phyloP scores from a whole-genome alignment of 2,888 invertebrate species.

The Drosophila hamatofila region DNA sequence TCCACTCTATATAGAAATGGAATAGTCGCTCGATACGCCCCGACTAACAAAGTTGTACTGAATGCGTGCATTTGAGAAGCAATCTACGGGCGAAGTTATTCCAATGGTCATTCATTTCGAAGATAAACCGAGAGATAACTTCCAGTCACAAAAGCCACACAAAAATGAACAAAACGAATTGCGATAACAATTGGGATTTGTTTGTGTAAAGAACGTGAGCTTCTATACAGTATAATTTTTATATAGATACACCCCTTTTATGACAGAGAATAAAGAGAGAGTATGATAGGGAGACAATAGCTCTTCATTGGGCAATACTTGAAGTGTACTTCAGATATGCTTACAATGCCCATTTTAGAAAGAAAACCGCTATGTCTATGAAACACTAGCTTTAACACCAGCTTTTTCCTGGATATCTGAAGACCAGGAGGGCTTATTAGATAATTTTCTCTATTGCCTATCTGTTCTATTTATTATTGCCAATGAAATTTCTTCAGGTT shows the following conservation, averaged over 20 bases:
- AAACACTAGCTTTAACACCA: no score
- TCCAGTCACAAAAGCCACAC: constrained; percentile 41
- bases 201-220: constrained; percentile 13
- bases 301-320: constrained; percentile 4
- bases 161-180: constrained; percentile 39
- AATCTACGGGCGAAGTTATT: constrained; percentile 41
- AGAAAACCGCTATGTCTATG: not conserved
- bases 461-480: no score
- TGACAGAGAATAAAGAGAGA: constrained; percentile 2
- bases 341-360: not conserved
- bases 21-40: constrained; percentile 41
- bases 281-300: not conserved
- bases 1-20: constrained; percentile 39
- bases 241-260: constrained; percentile 65
- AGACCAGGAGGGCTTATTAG: no score
- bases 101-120: constrained; percentile 51
- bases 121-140: constrained; percentile 52
- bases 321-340: not conserved
- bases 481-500: no score
- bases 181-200: constrained; percentile 44
- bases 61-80: constrained; percentile 46
- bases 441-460: no score
- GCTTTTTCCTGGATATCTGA: no score
- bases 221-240: not conserved
- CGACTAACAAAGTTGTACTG: constrained; percentile 64